Evolutionary conservation across 2,888 invertebrate species (phyloP).

Genomic region (Platycheirus rosarum): DNA sequence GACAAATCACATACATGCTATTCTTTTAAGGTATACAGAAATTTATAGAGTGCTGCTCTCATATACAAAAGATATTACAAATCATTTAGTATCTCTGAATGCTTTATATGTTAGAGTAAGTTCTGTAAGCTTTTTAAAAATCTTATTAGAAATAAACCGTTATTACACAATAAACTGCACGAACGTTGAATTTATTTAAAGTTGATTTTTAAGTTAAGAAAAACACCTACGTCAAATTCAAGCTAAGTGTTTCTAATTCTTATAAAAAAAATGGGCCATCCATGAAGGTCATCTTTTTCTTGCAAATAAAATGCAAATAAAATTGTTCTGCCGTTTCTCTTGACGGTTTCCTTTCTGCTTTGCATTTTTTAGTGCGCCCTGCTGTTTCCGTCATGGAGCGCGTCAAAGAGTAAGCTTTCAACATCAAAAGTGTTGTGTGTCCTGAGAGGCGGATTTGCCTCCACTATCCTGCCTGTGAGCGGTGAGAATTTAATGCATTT

Average conservation of each 20-base stretch:
- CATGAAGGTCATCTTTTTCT: slow-evolving; percentile 63
- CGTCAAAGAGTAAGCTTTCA: slow-evolving; percentile 53
- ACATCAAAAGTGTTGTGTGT: slow-evolving; percentile 49
- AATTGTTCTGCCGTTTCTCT: slow-evolving; percentile 42
- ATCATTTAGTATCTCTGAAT: no score
- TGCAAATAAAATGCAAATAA: slow-evolving; percentile 66
- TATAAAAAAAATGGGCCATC: slow-evolving; percentile 38
- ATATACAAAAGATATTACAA: no score
- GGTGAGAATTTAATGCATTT: slow-evolving; percentile 64
- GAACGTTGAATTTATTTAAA: no score
- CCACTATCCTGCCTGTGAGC: slow-evolving; percentile 36
- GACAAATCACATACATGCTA: no score
- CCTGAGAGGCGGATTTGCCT: slow-evolving; percentile 55
- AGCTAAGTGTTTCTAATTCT: not conserved
- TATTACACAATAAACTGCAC: no score
- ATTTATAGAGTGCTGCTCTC: no score
- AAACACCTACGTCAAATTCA: not conserved
- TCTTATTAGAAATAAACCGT: no score
- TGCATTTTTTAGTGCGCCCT: slow-evolving; percentile 53
- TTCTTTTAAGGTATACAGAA: no score
- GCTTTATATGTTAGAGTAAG: no score
- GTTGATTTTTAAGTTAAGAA: not conserved
- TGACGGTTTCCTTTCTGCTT: slow-evolving; percentile 48
- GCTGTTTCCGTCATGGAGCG: slow-evolving; percentile 49
- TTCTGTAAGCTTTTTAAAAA: no score